Base-by-base conservation (phyloP, 2,113 vertebrate species). In the Etheostoma cragini region DNA sequence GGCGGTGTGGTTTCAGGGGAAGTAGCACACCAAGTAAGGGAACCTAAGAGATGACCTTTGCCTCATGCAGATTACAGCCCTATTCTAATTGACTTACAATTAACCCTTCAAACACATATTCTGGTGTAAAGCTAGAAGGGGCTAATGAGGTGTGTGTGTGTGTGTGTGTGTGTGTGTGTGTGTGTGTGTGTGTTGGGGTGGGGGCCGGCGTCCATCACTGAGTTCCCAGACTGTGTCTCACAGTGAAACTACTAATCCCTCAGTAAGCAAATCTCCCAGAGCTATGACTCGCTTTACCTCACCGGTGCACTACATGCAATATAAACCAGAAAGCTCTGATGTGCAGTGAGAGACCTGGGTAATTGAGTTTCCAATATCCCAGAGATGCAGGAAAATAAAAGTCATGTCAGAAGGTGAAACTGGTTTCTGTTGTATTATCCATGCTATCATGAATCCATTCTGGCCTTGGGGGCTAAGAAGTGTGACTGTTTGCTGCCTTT, bases 171-270 rank as follows among this genome's bases (percentile, higher is more conserved):
- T 76, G 6, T 22, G 61, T 63, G 35, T 64, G 62, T 46, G 52
- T 22, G n/a, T n/a, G 10, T n/a, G 11, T n/a, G 4, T 10, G 52
- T 10, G 8, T 10, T 4, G 15, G 47, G 15, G 30, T 12, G 15
- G 42, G 30, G 38, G 30, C 3, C 8, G 12, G 57, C 4, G 26
- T 49, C 65, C 62, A 47, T 66, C 61, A 35, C 64, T 56, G 45
- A 70, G 64, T 70, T 78, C 72, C 58, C 82, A 82, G 79, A 56
- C 45, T 1, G 13, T 19, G 54, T 8, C 15, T 65, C 71, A 79
- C 77, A 81, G 54, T 83, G 58, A 86, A 91, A 66, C 81, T 69
- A 45, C 76, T 87, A 88, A 89, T 88, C 90, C 75, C 71, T 57
- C 49, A 0, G 65, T 85, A 81, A 88, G 84, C 79, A 76, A 84